Evolutionary conservation across 37 sponge, comb jelly and placozoan genomes (phyloP), one percentile per base, ranked within the genome.

Genomic region (Tethya wilhelma): DNA sequence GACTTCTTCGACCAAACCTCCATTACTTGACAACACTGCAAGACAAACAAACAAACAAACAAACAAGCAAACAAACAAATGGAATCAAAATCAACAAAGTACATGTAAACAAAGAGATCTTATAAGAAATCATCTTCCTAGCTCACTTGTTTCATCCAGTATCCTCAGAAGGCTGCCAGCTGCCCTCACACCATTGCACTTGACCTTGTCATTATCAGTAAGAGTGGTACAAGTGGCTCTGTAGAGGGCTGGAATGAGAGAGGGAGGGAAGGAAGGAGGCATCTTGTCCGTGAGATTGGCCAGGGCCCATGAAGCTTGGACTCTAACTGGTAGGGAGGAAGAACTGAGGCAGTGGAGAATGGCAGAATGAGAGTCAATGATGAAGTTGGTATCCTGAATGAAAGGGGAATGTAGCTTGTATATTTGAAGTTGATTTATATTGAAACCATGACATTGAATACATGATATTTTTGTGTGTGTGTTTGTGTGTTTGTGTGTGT

Each of bases 301-400:
- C 29, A 87, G 63, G 14, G 88, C 75, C 88, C 88, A 87, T 32
- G 82, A 74, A 20, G 88, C 81, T 38, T 87, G 88, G 37, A 81
- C 74, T 8, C 88, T 59, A 17, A 87, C 71, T 0, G 63, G 25
- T 9, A 65, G 30, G 57, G 38, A 22, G 3, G 73, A 2, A 14
- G 59, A 65, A 46, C 32, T 5, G 39, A 81, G 55, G 29, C 75
- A 74, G 44, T 81, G 76, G 1, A 58, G 44, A 12, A 87, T 45
- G 4, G 62, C 49, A 0, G 67, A 31, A 22, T 58, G 55, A 38
- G 68, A 66, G 64, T 87, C 88, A 58, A 74, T 45, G 17, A 87
- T 30, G 23, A 87, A 87, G n/a, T 26, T 46, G 22, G 40, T 23
- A 43, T 87, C 88, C 81, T 75, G 14, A n/a, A n/a, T n/a, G n/a